Evolutionary conservation across 2,113 vertebrate genomes (phyloP).

Genomic region (Arizona elegans): DNA sequence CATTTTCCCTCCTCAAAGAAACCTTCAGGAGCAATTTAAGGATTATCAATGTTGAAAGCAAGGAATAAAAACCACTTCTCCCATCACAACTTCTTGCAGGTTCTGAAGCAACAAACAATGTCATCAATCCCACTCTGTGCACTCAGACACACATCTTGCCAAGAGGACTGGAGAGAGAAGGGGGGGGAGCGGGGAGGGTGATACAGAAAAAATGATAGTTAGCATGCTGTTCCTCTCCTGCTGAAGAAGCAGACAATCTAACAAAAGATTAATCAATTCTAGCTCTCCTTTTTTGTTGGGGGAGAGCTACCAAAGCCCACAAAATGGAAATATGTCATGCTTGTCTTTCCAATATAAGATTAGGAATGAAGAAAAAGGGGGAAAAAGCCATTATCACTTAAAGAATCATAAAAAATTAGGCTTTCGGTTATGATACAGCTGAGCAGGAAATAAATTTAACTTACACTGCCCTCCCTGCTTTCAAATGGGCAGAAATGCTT

Average conservation of each 20-base stretch:
- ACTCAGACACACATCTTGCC: background rate
- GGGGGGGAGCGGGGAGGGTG: no score
- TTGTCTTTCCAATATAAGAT: background rate
- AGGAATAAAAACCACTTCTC: background rate
- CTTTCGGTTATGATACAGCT: background rate
- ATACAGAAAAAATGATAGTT: background rate
- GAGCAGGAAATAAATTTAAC: background rate
- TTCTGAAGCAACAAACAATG: background rate
- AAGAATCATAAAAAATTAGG: background rate
- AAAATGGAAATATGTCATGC: background rate
- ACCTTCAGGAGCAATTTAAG: background rate
- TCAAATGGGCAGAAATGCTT: background rate
- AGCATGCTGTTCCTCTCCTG: background rate
- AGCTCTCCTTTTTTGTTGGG: background rate
- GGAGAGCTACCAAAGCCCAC: background rate
- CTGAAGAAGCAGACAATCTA: background rate
- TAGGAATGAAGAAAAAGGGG: background rate
- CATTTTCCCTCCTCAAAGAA: background rate
- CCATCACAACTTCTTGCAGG: background rate
- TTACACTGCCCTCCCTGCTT: background rate
- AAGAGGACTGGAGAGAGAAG: no score
- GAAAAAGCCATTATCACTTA: background rate
- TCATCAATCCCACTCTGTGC: background rate
- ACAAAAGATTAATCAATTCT: background rate
- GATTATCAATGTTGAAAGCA: background rate